A percentile compares a stretch with the other conserved stretches of the same genome.
Conservation (phyloP, 2,797 vertebrate genomes). For the Sebastes iracundus region DNA sequence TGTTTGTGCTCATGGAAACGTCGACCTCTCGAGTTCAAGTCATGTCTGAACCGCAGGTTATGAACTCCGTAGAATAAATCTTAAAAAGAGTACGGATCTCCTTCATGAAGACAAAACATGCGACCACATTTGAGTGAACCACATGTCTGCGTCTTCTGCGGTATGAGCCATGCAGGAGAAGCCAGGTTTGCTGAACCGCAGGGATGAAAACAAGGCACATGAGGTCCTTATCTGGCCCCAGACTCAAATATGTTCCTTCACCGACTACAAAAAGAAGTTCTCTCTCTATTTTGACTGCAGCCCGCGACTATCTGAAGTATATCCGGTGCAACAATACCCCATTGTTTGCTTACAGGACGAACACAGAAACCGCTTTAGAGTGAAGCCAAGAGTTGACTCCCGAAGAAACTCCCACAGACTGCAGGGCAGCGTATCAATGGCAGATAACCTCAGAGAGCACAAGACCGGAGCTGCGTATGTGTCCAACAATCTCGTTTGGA, state of each 20-base stretch:
- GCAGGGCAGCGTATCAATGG: background rate
- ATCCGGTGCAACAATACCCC: conserved; percentile 72
- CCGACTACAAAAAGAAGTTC: conserved; percentile 28
- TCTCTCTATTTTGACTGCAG: conserved; percentile 53
- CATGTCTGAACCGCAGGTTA: background rate
- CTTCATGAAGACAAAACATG: conserved; percentile 18
- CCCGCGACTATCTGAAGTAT: conserved; percentile 53
- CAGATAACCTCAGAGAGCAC: conserved; percentile 42
- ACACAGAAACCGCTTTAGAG: conserved; percentile 50
- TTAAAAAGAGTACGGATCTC: background rate
- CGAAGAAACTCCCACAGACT: conserved; percentile 7
- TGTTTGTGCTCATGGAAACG: conserved; percentile 20
- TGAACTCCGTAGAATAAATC: background rate
- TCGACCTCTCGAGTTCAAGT: background rate
- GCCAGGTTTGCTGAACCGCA: background rate
- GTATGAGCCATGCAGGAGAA: background rate
- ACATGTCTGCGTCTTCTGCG: background rate
- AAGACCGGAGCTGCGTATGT: conserved; percentile 8
- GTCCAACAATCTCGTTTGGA: background rate
- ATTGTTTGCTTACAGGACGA: conserved; percentile 71
- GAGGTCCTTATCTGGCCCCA: conserved; percentile 46
- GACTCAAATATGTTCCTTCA: conserved; percentile 30
- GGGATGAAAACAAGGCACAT: conserved; percentile 16
- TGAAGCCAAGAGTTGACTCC: conserved; percentile 34
- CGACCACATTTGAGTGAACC: background rate